A percentile compares a stretch with the other conserved stretches of the same genome.
Conservation (phyloP, 2,113 vertebrate genomes). For the Sitta europaea region DNA sequence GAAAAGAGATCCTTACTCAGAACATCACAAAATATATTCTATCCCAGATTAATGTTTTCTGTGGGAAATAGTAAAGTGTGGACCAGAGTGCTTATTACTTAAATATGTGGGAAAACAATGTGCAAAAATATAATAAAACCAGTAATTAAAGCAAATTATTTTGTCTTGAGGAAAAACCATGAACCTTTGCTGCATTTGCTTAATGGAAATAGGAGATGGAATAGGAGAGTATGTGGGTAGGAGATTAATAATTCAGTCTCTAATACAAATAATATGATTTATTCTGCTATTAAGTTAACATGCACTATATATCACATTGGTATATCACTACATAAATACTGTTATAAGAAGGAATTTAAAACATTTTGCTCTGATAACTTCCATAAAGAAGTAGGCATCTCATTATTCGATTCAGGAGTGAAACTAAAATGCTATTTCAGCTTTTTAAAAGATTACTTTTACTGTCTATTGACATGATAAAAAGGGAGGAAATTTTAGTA, state of each 20-base stretch:
- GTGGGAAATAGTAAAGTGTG: not conserved
- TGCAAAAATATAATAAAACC: not conserved
- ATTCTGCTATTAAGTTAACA: not conserved
- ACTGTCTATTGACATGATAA: not conserved
- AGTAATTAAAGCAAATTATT: not conserved
- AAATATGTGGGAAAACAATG: not conserved
- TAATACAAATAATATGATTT: not conserved
- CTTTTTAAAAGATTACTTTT: not conserved
- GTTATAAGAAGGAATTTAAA: not conserved
- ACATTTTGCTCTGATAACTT: not conserved
- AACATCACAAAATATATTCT: not conserved
- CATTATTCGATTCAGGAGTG: not conserved
- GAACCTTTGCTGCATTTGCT: not conserved
- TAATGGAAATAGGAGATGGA: not conserved
- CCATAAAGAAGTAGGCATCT: not conserved
- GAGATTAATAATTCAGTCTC: not conserved
- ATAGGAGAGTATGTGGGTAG: not conserved
- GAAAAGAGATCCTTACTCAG: not conserved
- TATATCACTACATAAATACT: not conserved
- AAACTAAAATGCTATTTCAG: not conserved
- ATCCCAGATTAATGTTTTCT: not conserved
- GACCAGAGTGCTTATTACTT: not conserved
- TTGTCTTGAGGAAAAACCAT: not conserved
- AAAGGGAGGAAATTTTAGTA: not conserved
- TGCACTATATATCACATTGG: not conserved